Percentiles rank a stretch among this genome's conserved stretches.
Conservation (phyloP, 2,888 invertebrate species). For the Allygus modestus region DNA sequence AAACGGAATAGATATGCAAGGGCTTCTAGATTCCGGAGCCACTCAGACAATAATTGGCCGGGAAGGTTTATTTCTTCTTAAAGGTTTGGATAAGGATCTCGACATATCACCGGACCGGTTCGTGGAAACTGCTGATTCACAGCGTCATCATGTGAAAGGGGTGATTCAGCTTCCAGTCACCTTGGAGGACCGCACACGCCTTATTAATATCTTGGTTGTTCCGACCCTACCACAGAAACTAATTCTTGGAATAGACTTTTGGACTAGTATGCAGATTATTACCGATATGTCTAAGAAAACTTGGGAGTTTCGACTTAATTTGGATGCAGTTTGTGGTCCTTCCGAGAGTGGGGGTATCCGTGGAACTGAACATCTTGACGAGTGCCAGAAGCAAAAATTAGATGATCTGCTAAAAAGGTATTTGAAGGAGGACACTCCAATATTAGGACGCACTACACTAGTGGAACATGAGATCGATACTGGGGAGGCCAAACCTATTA, state of each 20-base stretch:
- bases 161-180: not conserved
- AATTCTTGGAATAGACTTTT: constrained; percentile 14
- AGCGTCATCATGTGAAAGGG: not conserved
- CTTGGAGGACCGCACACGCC: not conserved
- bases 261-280: not conserved
- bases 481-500: constrained; percentile 42
- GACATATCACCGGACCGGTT: too few species aligned
- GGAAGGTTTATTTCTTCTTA: not conserved
- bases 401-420: not conserved
- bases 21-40: not conserved
- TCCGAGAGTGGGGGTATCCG: not conserved
- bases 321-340: too few species aligned
- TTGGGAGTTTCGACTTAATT: not conserved
- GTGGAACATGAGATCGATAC: constrained; percentile 46
- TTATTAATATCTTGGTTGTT: not conserved
- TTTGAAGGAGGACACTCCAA: not conserved
- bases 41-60: not conserved
- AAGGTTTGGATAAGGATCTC: too few species aligned
- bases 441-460: not conserved
- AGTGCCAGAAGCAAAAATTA: not conserved
- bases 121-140: not conserved
- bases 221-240: not conserved
- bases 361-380: not conserved
- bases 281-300: not conserved
- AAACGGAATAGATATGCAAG: too few species aligned